These are phyloP conservation scores for Zosterops hypoxanthus DNA, from an alignment of 2,113 vertebrate genomes.

Conservation along the genomic window DNA sequence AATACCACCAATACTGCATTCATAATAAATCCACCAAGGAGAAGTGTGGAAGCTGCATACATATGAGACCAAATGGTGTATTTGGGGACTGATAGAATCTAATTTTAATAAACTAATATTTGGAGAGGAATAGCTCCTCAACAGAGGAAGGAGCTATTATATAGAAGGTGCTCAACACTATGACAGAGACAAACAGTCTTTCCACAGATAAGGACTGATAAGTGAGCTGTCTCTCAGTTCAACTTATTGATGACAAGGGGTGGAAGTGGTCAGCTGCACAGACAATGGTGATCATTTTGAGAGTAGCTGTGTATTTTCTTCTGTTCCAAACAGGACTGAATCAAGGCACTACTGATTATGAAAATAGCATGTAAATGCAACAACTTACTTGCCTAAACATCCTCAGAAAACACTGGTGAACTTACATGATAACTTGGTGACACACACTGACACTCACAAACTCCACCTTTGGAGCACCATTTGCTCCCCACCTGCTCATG, in stretches of 20 bases:
- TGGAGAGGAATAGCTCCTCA: not conserved
- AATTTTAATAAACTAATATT: slow-evolving; percentile 20
- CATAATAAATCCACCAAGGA: not conserved
- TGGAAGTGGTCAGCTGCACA: not conserved
- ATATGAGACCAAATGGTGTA: not conserved
- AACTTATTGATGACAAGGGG: not conserved
- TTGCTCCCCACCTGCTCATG: not conserved
- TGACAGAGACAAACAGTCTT: not conserved
- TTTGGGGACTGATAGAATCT: not conserved
- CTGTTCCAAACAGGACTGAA: not conserved
- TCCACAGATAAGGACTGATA: not conserved
- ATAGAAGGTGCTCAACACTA: not conserved
- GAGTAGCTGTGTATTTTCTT: not conserved
- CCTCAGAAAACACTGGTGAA: not conserved
- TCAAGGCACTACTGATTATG: not conserved
- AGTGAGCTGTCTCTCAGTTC: not conserved
- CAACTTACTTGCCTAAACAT: not conserved
- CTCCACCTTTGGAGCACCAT: not conserved
- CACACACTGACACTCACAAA: not conserved
- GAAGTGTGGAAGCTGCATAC: not conserved
- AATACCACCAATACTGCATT: not conserved
- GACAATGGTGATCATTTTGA: not conserved
- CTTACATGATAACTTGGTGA: not conserved
- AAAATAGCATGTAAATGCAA: not conserved
- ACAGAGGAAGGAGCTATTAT: not conserved